These are phyloP conservation scores for Vireo altiloquus DNA, from an alignment of 2,113 vertebrate genomes.

Conservation along the genomic window DNA sequence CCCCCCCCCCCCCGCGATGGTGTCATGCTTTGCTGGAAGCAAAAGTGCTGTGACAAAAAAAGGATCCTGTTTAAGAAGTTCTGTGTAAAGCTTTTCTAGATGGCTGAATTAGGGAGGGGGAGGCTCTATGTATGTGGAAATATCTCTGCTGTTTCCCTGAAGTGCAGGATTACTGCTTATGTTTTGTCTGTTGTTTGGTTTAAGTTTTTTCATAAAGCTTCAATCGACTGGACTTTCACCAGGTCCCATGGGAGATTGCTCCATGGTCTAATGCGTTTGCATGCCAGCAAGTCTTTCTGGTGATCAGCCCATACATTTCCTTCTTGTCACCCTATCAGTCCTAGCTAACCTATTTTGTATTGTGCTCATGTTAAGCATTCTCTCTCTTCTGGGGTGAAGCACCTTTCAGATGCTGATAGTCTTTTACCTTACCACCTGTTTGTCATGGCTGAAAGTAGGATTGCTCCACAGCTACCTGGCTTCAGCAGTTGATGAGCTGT, in stretches of 20 bases:
- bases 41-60: neutral
- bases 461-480: neutral
- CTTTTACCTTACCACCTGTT: neutral
- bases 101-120: neutral
- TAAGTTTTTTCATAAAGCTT: neutral
- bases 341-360: neutral
- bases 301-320: neutral
- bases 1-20: rapidly evolving
- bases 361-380: neutral
- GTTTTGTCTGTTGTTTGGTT: neutral
- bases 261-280: neutral
- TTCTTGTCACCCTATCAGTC: neutral
- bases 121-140: neutral
- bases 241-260: neutral
- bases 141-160: neutral
- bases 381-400: neutral
- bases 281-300: neutral
- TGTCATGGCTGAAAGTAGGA: neutral
- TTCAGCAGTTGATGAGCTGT: neutral
- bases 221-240: neutral
- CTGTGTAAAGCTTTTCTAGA: neutral
- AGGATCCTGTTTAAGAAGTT: neutral
- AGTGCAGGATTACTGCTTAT: neutral
- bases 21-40: neutral
- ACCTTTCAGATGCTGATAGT: neutral